Evolutionary conservation across 2,113 vertebrate genomes (phyloP).

Genomic region (Lagopus leucura): DNA sequence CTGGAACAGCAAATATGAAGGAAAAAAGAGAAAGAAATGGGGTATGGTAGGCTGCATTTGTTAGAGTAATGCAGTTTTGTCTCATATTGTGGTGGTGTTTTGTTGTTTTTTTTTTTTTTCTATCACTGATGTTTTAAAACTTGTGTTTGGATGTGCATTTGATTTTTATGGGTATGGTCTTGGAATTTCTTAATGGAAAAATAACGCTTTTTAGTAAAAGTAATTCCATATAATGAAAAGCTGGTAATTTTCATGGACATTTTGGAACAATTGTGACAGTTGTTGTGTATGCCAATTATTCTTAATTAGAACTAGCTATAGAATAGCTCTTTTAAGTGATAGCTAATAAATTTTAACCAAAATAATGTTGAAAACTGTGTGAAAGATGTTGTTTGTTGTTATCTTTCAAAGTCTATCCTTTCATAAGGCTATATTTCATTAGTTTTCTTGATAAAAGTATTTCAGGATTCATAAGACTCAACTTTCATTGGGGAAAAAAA

Average conservation of each 20-base stretch:
- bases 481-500: background rate
- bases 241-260: background rate
- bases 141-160: background rate
- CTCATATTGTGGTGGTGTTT: background rate
- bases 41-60: background rate
- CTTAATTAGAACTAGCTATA: background rate
- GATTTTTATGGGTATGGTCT: background rate
- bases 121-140: background rate
- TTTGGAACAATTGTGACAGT: background rate
- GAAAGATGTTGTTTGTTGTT: fast-evolving
- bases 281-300: background rate
- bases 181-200: background rate
- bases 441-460: background rate
- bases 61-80: background rate
- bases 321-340: background rate
- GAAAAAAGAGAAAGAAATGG: background rate
- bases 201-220: background rate
- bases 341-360: background rate
- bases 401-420: background rate
- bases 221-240: background rate
- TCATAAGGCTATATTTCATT: background rate
- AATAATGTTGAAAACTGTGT: background rate
- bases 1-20: background rate
- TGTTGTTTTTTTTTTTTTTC: background rate
- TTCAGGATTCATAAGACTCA: background rate